phyloP scores from a whole-genome alignment of 2,113 vertebrate species.

The Oryzias celebensis region DNA sequence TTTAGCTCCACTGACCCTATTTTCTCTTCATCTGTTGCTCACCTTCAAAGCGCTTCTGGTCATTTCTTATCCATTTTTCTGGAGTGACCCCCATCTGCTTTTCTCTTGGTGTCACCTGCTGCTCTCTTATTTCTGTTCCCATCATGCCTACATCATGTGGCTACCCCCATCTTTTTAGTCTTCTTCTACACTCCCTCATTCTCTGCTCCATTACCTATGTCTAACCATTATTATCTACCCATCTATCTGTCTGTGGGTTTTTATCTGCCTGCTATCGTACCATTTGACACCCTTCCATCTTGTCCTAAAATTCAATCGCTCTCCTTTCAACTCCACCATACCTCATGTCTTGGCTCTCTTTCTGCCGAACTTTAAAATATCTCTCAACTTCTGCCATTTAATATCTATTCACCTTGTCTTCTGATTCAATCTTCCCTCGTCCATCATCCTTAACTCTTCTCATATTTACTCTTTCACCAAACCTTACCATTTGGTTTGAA shows the following conservation, averaged over 20 bases:
- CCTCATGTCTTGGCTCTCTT: slow-evolving; percentile 2
- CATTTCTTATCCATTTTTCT: slow-evolving; percentile 48
- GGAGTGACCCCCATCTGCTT: slow-evolving; percentile 39
- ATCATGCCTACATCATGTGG: slow-evolving; percentile 10
- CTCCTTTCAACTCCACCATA: not conserved
- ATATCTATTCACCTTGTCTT: slow-evolving; percentile 52
- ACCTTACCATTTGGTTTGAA: too few species aligned
- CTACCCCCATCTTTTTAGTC: slow-evolving; percentile 22
- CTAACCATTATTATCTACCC: slow-evolving; percentile 22
- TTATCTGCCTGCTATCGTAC: slow-evolving; percentile 34
- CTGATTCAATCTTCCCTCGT: slow-evolving; percentile 49
- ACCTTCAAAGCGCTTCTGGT: slow-evolving; percentile 18
- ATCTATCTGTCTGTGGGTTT: slow-evolving; percentile 25
- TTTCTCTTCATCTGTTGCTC: slow-evolving; percentile 40
- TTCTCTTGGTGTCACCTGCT: too few species aligned
- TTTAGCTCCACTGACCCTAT: slow-evolving; percentile 50
- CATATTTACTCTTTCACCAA: not conserved
- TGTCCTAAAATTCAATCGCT: slow-evolving; percentile 42
- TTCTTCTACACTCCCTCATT: not conserved
- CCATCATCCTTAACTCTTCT: not conserved
- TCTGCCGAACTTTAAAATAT: slow-evolving; percentile 2
- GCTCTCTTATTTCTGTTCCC: not conserved
- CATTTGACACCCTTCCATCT: slow-evolving; percentile 39
- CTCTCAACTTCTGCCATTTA: slow-evolving; percentile 40
- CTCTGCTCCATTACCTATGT: slow-evolving; percentile 22